Evolutionary conservation across 2,888 invertebrate genomes (phyloP).

Genomic region (Hemaris fuciformis): DNA sequence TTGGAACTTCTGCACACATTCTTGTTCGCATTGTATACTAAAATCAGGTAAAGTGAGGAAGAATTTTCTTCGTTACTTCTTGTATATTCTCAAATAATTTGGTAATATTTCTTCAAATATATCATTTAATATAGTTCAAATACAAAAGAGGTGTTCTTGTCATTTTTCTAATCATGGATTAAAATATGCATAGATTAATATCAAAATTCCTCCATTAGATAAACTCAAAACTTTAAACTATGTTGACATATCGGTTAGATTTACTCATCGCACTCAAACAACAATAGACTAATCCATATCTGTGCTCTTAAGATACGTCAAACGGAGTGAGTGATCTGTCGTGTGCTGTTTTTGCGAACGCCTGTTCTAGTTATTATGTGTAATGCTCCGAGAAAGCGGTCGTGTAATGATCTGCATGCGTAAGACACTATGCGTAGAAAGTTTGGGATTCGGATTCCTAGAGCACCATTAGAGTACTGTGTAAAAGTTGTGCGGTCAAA

Average conservation of each 20-base stretch:
- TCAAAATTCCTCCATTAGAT: not conserved
- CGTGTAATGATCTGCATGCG: slow-evolving; percentile 31
- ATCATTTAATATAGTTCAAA: too few relatives aligned
- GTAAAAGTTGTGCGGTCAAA: not conserved
- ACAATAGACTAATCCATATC: not conserved
- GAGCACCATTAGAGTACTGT: slow-evolving; percentile 20
- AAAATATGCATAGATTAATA: not conserved
- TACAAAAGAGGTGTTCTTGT: too few relatives aligned
- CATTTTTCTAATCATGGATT: too few relatives aligned
- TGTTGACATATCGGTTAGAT: not conserved
- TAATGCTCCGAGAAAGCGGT: slow-evolving; percentile 49
- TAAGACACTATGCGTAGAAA: slow-evolving; percentile 14
- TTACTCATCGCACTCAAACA: not conserved
- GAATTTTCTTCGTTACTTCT: too few relatives aligned
- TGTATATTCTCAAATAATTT: too few relatives aligned
- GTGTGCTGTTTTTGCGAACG: slow-evolving; percentile 15
- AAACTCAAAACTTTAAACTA: not conserved
- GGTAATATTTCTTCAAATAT: too few relatives aligned
- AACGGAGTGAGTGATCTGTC: slow-evolving; percentile 3
- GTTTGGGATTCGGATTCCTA: slow-evolving; percentile 19
- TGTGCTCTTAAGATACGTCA: not conserved
- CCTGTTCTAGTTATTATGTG: slow-evolving; percentile 44
- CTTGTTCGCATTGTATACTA: too few relatives aligned
- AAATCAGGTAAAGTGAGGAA: too few relatives aligned
- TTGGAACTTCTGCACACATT: too few relatives aligned